Evolutionary conservation across 2,797 vertebrate genomes (phyloP), one percentile per base, ranked within the genome.

Genomic region (Synaphobranchus kaupii): DNA sequence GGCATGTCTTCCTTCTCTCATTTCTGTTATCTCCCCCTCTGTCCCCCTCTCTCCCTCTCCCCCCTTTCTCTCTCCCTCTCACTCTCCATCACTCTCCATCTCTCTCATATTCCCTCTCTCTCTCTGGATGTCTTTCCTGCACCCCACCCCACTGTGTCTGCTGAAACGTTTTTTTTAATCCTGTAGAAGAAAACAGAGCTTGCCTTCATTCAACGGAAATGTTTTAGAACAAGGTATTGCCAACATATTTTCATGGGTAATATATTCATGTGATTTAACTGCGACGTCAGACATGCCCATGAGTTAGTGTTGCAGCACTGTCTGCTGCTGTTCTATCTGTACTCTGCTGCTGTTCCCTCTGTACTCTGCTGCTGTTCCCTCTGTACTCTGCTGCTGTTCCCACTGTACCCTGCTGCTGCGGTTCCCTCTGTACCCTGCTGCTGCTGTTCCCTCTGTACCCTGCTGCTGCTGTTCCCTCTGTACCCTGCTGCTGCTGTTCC

Each of bases 201-300:
- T 58, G 84, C 83, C 76, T 89, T 87, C 76, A 78, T 52, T 60
- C 54, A 82, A 6, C 6, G 47, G 50, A 88, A 87, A 85, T 48
- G 73, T 22, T 90, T 58, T 66, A 73, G 5, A 56, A 31, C 9
- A 47, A 31, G 22, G 50, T 86, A 50, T 58, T 81, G 78, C 90
- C 89, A 89, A 86, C 39, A 86, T 52, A 71, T 28, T 86, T 20
- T 58, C 81, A 63, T 63, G 71, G 54, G 60, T 86, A 39, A 58
- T 86, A 31, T 73, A 54, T 63, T 86, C 54, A 28, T 44, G 44
- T 60, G 34, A 60, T 20, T 68, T 71, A 31, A 50, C n/a, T 52
- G 9, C 73, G 17, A 25, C 76, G 4, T 54, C 52, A 13, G 12
- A 54, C 52, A 54, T 54, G 52, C 52, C 52, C 52, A 2, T 3